These are phyloP conservation scores for Siphonodentalium dalli DNA, from an alignment of 2,888 invertebrate species.

Conservation along the genomic window DNA sequence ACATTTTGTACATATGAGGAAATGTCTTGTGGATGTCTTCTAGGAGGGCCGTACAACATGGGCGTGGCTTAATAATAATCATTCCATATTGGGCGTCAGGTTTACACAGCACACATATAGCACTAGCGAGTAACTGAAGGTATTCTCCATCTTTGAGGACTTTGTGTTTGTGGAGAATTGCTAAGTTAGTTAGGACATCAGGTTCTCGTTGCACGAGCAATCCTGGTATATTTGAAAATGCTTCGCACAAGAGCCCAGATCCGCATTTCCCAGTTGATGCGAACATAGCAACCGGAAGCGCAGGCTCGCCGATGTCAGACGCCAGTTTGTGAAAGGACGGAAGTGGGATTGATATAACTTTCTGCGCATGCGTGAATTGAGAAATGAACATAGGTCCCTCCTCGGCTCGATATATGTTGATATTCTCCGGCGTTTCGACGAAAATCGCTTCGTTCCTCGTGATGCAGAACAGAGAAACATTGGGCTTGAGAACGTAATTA, in stretches of 20 bases:
- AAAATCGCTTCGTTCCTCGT: conserved; percentile 52
- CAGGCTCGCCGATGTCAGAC: conserved; percentile 51
- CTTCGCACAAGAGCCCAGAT: conserved; percentile 47
- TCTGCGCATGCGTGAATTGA: conserved; percentile 48
- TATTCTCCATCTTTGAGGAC: conserved; percentile 44
- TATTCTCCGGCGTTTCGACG: conserved; percentile 42
- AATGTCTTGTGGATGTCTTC: conserved; percentile 42
- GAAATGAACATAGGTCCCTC: conserved; percentile 39
- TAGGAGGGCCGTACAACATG: conserved; percentile 46
- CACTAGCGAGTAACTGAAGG: conserved; percentile 45
- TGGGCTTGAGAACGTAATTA: conserved; percentile 47
- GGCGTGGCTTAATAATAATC: conserved; percentile 44
- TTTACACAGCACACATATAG: conserved; percentile 50
- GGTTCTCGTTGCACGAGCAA: conserved; percentile 50
- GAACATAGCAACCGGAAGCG: conserved; percentile 48
- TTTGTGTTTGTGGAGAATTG: conserved; percentile 38
- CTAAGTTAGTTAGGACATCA: conserved; percentile 48
- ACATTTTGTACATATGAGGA: conserved; percentile 47
- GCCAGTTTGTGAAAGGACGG: conserved; percentile 55
- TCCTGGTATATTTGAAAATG: conserved; percentile 48
- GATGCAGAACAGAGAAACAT: conserved; percentile 51
- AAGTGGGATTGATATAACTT: conserved; percentile 52
- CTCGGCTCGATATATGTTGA: conserved; percentile 37
- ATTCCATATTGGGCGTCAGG: conserved; percentile 49
- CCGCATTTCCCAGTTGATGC: conserved; percentile 52